Evolutionary conservation across 2,888 invertebrate genomes (phyloP).

Genomic region (Spatulosminthurus flaviceps): DNA sequence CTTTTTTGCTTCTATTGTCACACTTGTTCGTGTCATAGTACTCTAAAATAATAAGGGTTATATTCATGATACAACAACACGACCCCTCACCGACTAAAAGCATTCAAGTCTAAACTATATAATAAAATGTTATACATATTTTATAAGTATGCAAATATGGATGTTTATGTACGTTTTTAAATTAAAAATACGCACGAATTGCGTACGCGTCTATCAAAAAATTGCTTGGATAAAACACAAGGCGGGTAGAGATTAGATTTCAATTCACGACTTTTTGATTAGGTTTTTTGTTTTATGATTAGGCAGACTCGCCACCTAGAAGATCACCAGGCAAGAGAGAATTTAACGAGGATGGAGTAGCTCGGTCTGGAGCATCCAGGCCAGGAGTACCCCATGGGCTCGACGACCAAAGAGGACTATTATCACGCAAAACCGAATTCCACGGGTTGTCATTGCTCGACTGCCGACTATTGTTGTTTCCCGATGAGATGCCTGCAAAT

Average conservation of each 20-base stretch:
- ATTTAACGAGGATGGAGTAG: slow-evolving; percentile 85
- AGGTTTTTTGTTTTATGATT: slow-evolving; percentile 34
- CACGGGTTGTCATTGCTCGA: slow-evolving; percentile 69
- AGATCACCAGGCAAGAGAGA: slow-evolving; percentile 88
- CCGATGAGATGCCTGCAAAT: slow-evolving; percentile 39
- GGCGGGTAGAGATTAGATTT: slow-evolving; percentile 44
- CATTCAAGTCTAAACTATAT: slow-evolving; percentile 38
- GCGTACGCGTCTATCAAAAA: slow-evolving; percentile 37
- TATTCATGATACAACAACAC: slow-evolving; percentile 30
- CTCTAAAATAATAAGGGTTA: slow-evolving; percentile 30
- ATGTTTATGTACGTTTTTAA: slow-evolving; percentile 37
- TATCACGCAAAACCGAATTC: slow-evolving; percentile 66
- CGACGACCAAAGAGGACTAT: slow-evolving; percentile 72
- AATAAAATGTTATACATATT: slow-evolving; percentile 29
- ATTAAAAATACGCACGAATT: slow-evolving; percentile 38
- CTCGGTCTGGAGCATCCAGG: slow-evolving; percentile 77
- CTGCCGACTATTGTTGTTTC: slow-evolving; percentile 48
- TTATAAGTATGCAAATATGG: slow-evolving; percentile 23
- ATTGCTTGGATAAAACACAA: slow-evolving; percentile 43
- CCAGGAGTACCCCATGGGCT: slow-evolving; percentile 68
- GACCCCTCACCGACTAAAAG: slow-evolving; percentile 47
- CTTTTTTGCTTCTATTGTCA: slow-evolving; percentile 37
- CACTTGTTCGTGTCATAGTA: slow-evolving; percentile 43
- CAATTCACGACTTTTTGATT: slow-evolving; percentile 45
- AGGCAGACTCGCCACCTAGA: slow-evolving; percentile 80